A percentile compares a stretch with the other conserved stretches of the same genome.
Conservation (phyloP, 1,140 invertebrate genomes). For the Heterodera schachtii region DNA sequence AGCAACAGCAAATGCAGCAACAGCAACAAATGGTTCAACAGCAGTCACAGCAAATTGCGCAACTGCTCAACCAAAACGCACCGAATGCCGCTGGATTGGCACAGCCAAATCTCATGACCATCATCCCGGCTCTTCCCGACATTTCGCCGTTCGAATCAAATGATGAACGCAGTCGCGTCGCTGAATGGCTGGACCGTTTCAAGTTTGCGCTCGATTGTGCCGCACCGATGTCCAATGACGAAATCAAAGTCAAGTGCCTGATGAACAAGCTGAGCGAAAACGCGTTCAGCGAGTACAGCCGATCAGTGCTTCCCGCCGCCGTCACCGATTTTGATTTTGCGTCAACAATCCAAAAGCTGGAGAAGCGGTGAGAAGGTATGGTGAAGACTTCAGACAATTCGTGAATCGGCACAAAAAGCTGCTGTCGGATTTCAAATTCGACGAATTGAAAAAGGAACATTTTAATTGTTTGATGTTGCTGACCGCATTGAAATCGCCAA, state of each 20-base stretch:
- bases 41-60: not conserved
- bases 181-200: no score
- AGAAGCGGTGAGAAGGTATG: not conserved
- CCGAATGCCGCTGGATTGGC: no score
- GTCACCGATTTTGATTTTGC: not conserved
- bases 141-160: not conserved
- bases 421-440: constrained; percentile 1
- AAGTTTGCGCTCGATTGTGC: no score
- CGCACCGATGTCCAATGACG: no score
- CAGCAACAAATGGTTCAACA: no score
- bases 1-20: no score
- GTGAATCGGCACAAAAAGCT: not conserved
- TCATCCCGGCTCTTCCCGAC: no score
- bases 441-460: not conserved
- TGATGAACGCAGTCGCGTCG: no score
- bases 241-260: not conserved
- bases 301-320: not conserved
- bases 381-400: not conserved
- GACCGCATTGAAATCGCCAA: not conserved
- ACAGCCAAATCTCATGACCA: no score
- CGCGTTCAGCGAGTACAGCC: not conserved
- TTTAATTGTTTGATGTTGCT: not conserved
- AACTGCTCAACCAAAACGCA: not conserved
- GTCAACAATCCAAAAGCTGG: not conserved
- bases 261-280: constrained; percentile 3